phyloP scores from a whole-genome alignment of 2,113 vertebrate species.

The Arothron firmamentum region DNA sequence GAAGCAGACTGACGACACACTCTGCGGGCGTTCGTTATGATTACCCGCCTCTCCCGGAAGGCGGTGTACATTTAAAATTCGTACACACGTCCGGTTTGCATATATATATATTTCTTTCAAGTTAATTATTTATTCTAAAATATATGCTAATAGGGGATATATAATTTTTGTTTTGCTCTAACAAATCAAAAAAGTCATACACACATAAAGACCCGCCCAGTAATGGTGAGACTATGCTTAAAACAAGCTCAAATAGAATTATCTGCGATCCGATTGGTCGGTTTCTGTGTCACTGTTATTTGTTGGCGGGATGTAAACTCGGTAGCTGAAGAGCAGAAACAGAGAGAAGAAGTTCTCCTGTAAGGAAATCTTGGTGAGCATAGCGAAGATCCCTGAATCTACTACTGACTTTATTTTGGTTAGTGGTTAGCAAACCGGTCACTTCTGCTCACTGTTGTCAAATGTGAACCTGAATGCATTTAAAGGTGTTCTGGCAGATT shows the following conservation, averaged over 20 bases:
- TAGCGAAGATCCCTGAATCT: neutral
- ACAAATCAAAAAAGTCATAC: neutral
- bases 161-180: neutral
- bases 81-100: neutral
- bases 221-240: accelerated
- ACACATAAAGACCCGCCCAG: constrained; percentile 4
- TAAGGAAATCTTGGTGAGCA: neutral
- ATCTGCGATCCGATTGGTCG: constrained; percentile 51
- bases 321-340: constrained; percentile 1
- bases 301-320: constrained; percentile 59
- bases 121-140: too few relatives aligned
- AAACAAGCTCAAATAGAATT: constrained; percentile 19
- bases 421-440: too few relatives aligned
- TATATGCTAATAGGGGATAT: too few relatives aligned
- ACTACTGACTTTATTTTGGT: too few relatives aligned
- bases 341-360: neutral
- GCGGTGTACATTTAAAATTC: constrained; percentile 16
- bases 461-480: neutral
- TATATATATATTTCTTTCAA: too few relatives aligned
- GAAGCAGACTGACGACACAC: constrained; percentile 1
- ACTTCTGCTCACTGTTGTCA: neutral
- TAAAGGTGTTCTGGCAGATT: constrained; percentile 10
- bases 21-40: accelerated
- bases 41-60: accelerated
- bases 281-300: neutral